Percentiles rank a stretch among this genome's conserved stretches.
These are phyloP conservation scores for Nibea albiflora DNA, from an alignment of 2,113 vertebrate species.

Conservation along the genomic window DNA sequence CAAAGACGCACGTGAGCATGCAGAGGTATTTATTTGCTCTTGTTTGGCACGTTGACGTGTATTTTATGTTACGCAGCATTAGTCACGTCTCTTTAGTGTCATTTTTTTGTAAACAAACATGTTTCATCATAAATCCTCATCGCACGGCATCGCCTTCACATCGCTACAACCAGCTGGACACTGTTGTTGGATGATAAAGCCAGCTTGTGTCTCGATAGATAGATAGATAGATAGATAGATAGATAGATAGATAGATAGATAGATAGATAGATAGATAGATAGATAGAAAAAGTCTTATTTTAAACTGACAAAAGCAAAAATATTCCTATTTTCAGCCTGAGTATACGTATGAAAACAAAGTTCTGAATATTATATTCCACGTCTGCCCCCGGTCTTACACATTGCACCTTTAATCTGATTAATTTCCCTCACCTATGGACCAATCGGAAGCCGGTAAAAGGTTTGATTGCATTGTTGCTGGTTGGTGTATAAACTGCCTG, in stretches of 20 bases:
- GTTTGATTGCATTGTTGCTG: background rate
- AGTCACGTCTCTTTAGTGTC: conserved; percentile 41
- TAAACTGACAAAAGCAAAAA: too few species aligned
- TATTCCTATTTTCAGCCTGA: too few species aligned
- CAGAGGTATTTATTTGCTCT: conserved; percentile 24
- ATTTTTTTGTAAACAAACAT: background rate
- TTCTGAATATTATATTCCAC: too few species aligned
- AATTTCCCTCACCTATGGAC: background rate
- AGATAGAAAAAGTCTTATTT: too few species aligned
- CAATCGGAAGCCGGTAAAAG: background rate
- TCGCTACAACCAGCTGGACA: background rate
- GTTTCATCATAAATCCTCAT: background rate
- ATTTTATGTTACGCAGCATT: conserved; percentile 18
- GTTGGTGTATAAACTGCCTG: background rate
- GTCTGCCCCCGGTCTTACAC: too few species aligned
- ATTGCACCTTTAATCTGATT: too few species aligned
- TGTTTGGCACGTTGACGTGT: conserved; percentile 21
- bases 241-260: too few species aligned
- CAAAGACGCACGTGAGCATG: background rate
- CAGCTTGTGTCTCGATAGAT: too few species aligned
- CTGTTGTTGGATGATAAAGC: background rate
- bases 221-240: too few species aligned
- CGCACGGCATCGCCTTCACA: background rate
- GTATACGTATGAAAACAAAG: too few species aligned
- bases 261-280: too few species aligned